These are phyloP conservation scores for Plectropomus leopardus DNA, from an alignment of 2,113 vertebrate species.

Conservation along the genomic window DNA sequence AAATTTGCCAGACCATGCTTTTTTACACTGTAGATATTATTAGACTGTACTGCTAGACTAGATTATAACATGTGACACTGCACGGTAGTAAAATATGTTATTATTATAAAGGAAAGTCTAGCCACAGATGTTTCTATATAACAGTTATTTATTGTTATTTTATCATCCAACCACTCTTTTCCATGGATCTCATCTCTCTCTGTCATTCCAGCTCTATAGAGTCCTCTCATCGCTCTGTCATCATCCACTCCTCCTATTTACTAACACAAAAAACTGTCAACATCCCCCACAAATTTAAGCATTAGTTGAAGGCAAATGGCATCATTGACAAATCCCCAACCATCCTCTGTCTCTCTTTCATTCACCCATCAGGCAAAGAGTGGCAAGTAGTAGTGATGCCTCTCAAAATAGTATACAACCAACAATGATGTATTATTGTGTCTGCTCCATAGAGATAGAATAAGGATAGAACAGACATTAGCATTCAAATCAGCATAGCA, in stretches of 20 bases:
- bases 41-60: background rate
- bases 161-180: conserved; percentile 18
- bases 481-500: too few species aligned
- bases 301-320: background rate
- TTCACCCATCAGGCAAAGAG: background rate
- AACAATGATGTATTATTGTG: background rate
- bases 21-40: background rate
- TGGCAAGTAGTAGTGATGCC: background rate
- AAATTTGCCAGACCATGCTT: background rate
- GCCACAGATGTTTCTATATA: background rate
- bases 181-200: conserved; percentile 24
- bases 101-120: background rate
- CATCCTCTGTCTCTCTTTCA: background rate
- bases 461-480: too few species aligned
- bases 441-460: background rate
- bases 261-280: background rate
- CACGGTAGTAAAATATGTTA: background rate
- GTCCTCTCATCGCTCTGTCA: background rate
- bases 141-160: conserved; percentile 13
- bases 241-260: conserved; percentile 23
- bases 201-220: background rate
- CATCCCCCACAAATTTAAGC: background rate
- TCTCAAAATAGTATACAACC: conserved; percentile 19
- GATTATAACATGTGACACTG: background rate
- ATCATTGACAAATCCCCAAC: background rate